Conservation (phyloP, 2,888 invertebrate species). For the Hirtodrosophila alboralis region DNA sequence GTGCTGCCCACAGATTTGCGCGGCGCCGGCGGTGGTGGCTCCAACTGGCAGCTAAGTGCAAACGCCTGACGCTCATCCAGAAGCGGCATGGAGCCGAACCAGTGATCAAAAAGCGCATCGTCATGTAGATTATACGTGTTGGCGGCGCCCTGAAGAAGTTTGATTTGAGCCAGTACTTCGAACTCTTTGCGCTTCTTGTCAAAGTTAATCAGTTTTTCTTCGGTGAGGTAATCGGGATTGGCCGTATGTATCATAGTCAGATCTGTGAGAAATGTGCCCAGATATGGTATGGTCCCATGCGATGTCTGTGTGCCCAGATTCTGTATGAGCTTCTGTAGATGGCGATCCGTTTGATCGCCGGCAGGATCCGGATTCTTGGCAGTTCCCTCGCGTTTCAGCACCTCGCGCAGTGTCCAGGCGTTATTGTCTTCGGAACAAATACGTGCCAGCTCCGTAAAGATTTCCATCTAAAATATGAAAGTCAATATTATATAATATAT, state of each 20-base stretch:
- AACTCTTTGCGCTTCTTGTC: conserved; percentile 99
- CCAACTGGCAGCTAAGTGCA: conserved; percentile 94
- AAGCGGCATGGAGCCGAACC: conserved; percentile 96
- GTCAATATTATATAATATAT: no score
- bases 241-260: conserved; percentile 99
- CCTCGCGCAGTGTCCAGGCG: conserved; percentile 95
- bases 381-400: conserved; percentile 98
- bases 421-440: conserved; percentile 99
- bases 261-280: conserved; percentile 99
- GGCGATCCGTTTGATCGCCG: conserved; percentile 92
- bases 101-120: conserved; percentile 95
- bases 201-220: conserved; percentile 95
- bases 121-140: conserved; percentile 95
- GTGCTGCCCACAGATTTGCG: conserved; percentile 75
- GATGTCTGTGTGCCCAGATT: conserved; percentile 91
- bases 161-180: conserved; percentile 98
- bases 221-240: conserved; percentile 91
- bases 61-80: conserved; percentile 97
- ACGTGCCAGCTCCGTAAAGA: conserved; percentile 96
- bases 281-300: conserved; percentile 97
- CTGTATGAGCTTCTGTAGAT: conserved; percentile 93
- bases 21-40: conserved; percentile 87
- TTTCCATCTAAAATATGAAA: conserved; percentile 87
- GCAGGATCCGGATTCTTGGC: conserved; percentile 98
- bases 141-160: conserved; percentile 96